Conservation (phyloP, 2,888 invertebrate species). For the Pyrocoelia pectoralis region DNA sequence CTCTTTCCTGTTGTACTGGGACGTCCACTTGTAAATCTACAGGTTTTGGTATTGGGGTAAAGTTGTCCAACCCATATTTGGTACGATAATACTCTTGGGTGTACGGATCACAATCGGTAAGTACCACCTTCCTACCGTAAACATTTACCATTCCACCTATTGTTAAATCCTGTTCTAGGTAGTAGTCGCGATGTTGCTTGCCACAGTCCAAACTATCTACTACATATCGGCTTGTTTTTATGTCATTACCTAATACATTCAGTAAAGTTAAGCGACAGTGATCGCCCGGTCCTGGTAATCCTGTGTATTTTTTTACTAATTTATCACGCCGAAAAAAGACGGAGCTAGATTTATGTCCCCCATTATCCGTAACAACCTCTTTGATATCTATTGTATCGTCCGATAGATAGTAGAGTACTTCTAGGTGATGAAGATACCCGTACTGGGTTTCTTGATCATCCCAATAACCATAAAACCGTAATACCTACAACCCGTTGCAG, state of each 20-base stretch:
- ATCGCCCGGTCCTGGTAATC: conserved; percentile 62
- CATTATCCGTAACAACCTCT: conserved; percentile 73
- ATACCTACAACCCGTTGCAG: conserved; percentile 52
- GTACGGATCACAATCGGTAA: conserved; percentile 85
- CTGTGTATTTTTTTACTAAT: conserved; percentile 74
- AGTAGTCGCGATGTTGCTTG: conserved; percentile 61
- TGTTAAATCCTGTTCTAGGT: conserved; percentile 77
- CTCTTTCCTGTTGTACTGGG: conserved; percentile 56
- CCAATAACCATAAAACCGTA: conserved; percentile 89
- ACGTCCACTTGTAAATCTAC: conserved; percentile 48
- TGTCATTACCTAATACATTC: conserved; percentile 69
- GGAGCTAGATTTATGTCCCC: conserved; percentile 74
- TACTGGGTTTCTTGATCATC: conserved; percentile 81
- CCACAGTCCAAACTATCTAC: conserved; percentile 67
- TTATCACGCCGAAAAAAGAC: conserved; percentile 79
- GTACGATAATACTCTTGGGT: conserved; percentile 83
- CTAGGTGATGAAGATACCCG: conserved; percentile 79
- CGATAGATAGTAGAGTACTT: conserved; percentile 84
- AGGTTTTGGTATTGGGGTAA: conserved; percentile 68
- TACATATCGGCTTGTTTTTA: conserved; percentile 64
- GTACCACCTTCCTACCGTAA: conserved; percentile 80
- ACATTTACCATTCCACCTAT: conserved; percentile 85
- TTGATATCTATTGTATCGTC: conserved; percentile 91
- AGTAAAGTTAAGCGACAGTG: conserved; percentile 64
- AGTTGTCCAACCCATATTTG: conserved; percentile 65